Evolutionary conservation across 1,140 invertebrate genomes (phyloP), one percentile per base, ranked within the genome.

Genomic region (Trigoniulus corallinus): DNA sequence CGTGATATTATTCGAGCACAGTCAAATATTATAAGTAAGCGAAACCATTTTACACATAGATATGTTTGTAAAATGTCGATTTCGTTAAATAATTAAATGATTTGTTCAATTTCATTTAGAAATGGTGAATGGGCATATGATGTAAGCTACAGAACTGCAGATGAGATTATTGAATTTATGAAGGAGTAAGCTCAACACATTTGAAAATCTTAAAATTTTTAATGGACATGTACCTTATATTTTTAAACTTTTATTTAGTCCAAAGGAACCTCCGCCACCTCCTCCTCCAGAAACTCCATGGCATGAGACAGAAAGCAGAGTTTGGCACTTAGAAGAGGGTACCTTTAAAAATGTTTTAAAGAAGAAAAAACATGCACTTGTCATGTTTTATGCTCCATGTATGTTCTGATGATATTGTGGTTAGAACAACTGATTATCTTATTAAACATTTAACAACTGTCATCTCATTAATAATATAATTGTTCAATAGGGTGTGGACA

Each of bases 361-460:
- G 56, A 73, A 74, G 54, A 77, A 81, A 63, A 80, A 78, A 56
- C 84, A 89, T 67, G 80, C 78, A 13, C 60, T 92, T 10, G 77
- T 89, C 40, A 88, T 92, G 79, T 91, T 91, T 67, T 92, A 92
- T 69, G 85, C 87, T 2, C 87, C 87, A 34, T 92, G 86, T 88
- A 72, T 77, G 80, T 72, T 47, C 34, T 29, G 10, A 12, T 12
- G 3, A 26, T 52, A 22, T 42, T 39, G 4, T 10, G 21, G 15
- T n/a, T 12, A 29, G 13, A 53, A 23, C 2, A 13, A 47, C 24
- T 3, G 3, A 12, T 22, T 23, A 7, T 47, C 54, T 18, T 7
- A 47, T 42, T 21, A 12, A 13, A 12, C 47, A 26, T 54, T 13
- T 13, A 18, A 18, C 3, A 12, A 27, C n/a, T 47, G 18, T 50